Percentiles rank a stretch among this genome's conserved stretches.
Evolutionary conservation across 2,113 vertebrate species (phyloP).

Genomic region (Solea senegalensis): DNA sequence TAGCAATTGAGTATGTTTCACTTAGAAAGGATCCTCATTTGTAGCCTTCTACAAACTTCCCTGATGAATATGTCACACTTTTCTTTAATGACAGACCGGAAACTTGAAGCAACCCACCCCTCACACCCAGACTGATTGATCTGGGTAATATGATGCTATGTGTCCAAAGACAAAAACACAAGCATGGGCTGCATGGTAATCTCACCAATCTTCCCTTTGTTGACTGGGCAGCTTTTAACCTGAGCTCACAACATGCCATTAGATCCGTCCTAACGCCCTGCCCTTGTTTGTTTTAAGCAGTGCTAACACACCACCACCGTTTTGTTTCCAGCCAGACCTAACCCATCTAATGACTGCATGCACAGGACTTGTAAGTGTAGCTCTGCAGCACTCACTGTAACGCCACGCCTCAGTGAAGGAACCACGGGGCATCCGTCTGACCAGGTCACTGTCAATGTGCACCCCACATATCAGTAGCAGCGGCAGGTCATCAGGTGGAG

Average conservation of each 20-base stretch:
- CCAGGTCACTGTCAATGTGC: slow-evolving; percentile 51
- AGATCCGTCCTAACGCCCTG: slow-evolving; percentile 30
- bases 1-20: not conserved
- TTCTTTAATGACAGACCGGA: slow-evolving; percentile 67
- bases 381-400: slow-evolving; percentile 16
- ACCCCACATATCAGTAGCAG: slow-evolving; percentile 53
- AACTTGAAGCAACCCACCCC: slow-evolving; percentile 28
- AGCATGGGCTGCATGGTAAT: slow-evolving; percentile 7
- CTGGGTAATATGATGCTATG: slow-evolving; percentile 59
- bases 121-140: slow-evolving; percentile 59
- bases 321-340: slow-evolving; percentile 42
- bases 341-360: slow-evolving; percentile 26
- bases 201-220: slow-evolving; percentile 27
- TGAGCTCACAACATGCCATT: slow-evolving; percentile 44
- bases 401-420: not conserved
- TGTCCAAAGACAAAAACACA: slow-evolving; percentile 64
- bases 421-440: slow-evolving; percentile 27
- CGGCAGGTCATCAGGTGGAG: slow-evolving; percentile 57
- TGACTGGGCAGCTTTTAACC: slow-evolving; percentile 55
- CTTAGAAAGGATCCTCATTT: slow-evolving; percentile 16
- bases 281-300: slow-evolving; percentile 56
- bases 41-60: slow-evolving; percentile 14
- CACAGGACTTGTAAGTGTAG: slow-evolving; percentile 1
- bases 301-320: slow-evolving; percentile 11
- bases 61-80: slow-evolving; percentile 56